These are phyloP conservation scores for Drosophila equinoxialis DNA, from an alignment of 1,140 invertebrate genomes.

Conservation along the genomic window DNA sequence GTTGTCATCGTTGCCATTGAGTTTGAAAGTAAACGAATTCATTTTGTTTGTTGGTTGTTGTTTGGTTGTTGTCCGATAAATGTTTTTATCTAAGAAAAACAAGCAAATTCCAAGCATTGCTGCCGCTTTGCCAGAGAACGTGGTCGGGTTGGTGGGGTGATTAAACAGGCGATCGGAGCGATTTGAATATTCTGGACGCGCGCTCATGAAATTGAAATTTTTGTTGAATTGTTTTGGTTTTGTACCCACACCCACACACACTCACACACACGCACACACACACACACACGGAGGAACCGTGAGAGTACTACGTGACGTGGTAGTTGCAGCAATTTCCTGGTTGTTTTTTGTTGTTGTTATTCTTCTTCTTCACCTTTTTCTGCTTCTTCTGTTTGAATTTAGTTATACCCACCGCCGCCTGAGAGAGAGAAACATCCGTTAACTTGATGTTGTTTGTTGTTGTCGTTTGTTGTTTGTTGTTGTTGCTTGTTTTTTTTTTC, in stretches of 20 bases:
- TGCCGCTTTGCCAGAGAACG: slow-evolving; percentile 38
- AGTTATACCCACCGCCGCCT: slow-evolving; percentile 49
- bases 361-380: no score
- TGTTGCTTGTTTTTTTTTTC: no score
- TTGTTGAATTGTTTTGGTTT: slow-evolving; percentile 30
- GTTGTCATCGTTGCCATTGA: slow-evolving; percentile 60
- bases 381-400: slow-evolving; percentile 23
- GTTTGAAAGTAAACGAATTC: slow-evolving; percentile 70
- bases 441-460: slow-evolving; percentile 43
- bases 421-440: slow-evolving; percentile 67
- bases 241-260: slow-evolving; percentile 17
- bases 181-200: neutral
- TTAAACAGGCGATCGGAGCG: neutral
- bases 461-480: no score
- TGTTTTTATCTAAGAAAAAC: slow-evolving; percentile 60
- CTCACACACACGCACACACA: no score
- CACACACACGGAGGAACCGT: slow-evolving; percentile 24
- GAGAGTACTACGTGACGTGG: slow-evolving; percentile 20
- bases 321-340: slow-evolving; percentile 64
- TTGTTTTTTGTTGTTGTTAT: slow-evolving; percentile 13
- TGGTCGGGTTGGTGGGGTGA: slow-evolving; percentile 22
- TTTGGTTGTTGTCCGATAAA: slow-evolving; percentile 44
- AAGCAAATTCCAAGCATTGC: slow-evolving; percentile 72
- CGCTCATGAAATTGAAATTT: neutral
- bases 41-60: slow-evolving; percentile 29